These are phyloP conservation scores for Actinernus sp. DNA, from an alignment of 92 coral and sea anemone species.

Conservation along the genomic window DNA sequence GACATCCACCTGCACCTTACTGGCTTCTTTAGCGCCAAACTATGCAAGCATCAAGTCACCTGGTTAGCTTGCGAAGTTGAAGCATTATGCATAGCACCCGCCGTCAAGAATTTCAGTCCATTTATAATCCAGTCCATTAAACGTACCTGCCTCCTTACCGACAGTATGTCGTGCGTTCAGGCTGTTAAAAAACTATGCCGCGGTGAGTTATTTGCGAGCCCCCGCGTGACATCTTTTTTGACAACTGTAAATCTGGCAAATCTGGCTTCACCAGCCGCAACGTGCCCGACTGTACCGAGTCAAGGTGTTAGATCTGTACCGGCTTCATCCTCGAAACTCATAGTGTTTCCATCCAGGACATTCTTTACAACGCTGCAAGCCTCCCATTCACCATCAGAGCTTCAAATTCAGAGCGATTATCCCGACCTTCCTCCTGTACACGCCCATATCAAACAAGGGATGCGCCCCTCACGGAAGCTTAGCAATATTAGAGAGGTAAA, in stretches of 20 bases:
- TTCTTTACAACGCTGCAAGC: conserved; percentile 38
- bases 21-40: conserved; percentile 64
- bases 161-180: conserved; percentile 66
- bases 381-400: too few relatives aligned
- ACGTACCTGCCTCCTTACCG: conserved; percentile 50
- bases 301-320: conserved; percentile 37
- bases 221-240: conserved; percentile 50
- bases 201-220: conserved; percentile 60
- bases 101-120: conserved; percentile 54
- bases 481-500: conserved; percentile 29
- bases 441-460: conserved; percentile 52
- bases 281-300: conserved; percentile 62
- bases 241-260: conserved; percentile 53
- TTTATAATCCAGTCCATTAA: conserved; percentile 58
- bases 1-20: conserved; percentile 35
- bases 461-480: conserved; percentile 36
- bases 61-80: conserved; percentile 68
- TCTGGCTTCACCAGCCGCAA: conserved; percentile 65
- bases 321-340: conserved; percentile 42
- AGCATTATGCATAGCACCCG: conserved; percentile 41
- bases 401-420: conserved; percentile 39
- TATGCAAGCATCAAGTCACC: conserved; percentile 52
- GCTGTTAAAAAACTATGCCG: conserved; percentile 50
- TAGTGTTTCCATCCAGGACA: conserved; percentile 1
- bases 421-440: conserved; percentile 47